Base-by-base conservation (phyloP, 2,888 invertebrate species). In the Apotomis betuletana region DNA sequence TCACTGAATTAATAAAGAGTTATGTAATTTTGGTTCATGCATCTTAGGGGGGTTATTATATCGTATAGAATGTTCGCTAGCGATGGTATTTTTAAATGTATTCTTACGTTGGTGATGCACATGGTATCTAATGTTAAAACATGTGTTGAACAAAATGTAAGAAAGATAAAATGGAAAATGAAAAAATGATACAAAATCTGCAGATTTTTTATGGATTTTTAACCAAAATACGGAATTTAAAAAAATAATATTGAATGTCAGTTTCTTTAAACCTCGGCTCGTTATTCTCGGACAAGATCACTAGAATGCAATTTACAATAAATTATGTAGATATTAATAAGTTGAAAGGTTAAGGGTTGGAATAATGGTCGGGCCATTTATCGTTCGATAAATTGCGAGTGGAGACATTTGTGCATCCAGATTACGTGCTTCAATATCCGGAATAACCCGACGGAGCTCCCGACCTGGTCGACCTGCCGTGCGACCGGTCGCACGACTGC, bases 351-450 rank as follows among this genome's bases (percentile, higher is more conserved):
- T 90, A 91, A 91, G 91, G 92, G 92, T 91, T 91, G 87, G 86
- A 84, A 90, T 92, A 91, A 93, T 90, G 90, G 90, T 82, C 76
- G 80, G 84, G 80, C 90, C 90, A 90, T 91, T 90, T 88, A 92
- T 91, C 90, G 90, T 90, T 87, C 88, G 88, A 92, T 93, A 93
- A 93, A 93, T 92, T 90, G 91, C 88, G 83, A 88, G 82, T 87
- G 88, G 90, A 90, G 92, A 91, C 91, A 91, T 85, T 87, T 27
- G 85, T 87, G 90, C 88, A 89, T 87, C 86, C 89, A 90, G 92
- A 92, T 93, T 92, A 93, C 92, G 92, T 92, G 92, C 91, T 92
- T 87, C 90, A 93, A 93, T 93, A 93, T 93, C 93, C 93, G 92
- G 90, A 79, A 85, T 83, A 83, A 85, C 87, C 85, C 84, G 82